Evolutionary conservation across 2,113 vertebrate species (phyloP).

Genomic region (Mastomys coucha): DNA sequence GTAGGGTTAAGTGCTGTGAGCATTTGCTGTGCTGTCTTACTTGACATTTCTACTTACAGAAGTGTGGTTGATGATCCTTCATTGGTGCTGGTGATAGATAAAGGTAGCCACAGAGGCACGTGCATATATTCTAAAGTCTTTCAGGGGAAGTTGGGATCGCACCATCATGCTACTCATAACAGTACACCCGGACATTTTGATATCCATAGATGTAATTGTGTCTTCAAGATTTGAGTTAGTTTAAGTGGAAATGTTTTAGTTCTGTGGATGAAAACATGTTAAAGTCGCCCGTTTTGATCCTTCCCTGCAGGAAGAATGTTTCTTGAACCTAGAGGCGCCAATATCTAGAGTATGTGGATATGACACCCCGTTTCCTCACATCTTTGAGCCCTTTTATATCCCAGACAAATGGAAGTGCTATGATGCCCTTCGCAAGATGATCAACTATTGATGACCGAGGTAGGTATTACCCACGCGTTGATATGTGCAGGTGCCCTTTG

Average conservation of each 20-base stretch:
- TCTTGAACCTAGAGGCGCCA: conserved; percentile 97
- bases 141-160: neutral
- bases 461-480: conserved; percentile 63
- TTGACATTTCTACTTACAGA: neutral
- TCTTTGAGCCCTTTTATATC: conserved; percentile 99
- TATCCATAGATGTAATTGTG: neutral
- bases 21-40: neutral
- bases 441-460: conserved; percentile 93
- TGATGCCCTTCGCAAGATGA: conserved; percentile 96
- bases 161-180: neutral
- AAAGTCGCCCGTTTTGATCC: conserved; percentile 71
- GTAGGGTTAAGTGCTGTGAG: neutral
- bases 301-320: conserved; percentile 95
- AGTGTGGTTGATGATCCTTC: neutral
- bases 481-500: neutral
- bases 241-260: conserved; percentile 62
- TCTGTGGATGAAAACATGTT: neutral
- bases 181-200: neutral
- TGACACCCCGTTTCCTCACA: conserved; percentile 98
- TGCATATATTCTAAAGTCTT: neutral
- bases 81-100: neutral
- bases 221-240: neutral
- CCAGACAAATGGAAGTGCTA: conserved; percentile 99
- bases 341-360: conserved; percentile 97
- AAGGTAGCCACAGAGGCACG: neutral